Evolutionary conservation across 2,888 invertebrate genomes (phyloP), one percentile per base, ranked within the genome.

Genomic region (Erebia epiphron): DNA sequence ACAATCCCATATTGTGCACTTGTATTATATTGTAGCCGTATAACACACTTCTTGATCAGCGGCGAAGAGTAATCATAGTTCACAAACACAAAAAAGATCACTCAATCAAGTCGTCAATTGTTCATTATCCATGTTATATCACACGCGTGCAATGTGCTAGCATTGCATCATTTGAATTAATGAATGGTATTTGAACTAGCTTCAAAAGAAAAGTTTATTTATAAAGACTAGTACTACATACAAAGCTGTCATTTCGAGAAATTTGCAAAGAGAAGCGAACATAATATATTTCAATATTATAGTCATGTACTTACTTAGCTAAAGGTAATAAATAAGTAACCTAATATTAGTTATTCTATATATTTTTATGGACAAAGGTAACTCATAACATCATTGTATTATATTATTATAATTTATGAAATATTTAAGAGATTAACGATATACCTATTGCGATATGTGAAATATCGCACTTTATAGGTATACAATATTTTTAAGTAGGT

Each of bases 81-180:
- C 73, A 73, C 75, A 66, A 57, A 69, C 41, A 69, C 70, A 75
- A 74, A 74, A 35, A 68, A 57, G 26, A 21, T 21, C 70, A 69
- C 68, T 43, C 71, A 61, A 58, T 70, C 43, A 43, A 43, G 67
- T 69, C 68, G 62, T 60, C 73, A 73, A 70, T 70, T 61, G 65
- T 70, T 71, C 70, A 74, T 70, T 69, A 71, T 63, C 70, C 71
- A 62, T 68, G 73, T 78, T 77, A 78, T 78, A 67, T 75, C 77
- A 76, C 73, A 72, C 67, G 70, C 70, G 18, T 57, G 74, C 74
- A 73, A 74, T 73, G 64, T 26, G 67, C 58, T 76, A 49, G 13
- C 72, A 70, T 76, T 78, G 73, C 75, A 62, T 73, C 21, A 57
- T 21, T 57, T 26, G 56, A 26, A 26, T 57, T 21, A 26, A 21